Base-by-base conservation (phyloP, 2,113 vertebrate species). In the Erythrocercus mccallii region DNA sequence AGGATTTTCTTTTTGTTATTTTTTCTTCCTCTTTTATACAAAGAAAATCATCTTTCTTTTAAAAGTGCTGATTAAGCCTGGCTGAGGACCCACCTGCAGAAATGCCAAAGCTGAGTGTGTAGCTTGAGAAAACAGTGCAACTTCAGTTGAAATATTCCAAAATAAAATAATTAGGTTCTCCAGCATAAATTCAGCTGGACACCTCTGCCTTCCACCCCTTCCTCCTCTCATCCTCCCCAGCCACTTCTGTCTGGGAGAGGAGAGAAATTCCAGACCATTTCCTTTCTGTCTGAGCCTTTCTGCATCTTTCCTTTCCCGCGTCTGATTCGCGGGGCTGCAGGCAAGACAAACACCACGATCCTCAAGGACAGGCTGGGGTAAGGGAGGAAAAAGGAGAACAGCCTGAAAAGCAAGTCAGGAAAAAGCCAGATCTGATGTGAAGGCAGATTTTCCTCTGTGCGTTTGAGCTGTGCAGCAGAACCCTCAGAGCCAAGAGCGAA, bases 191-290 rank as follows among this genome's bases (percentile, higher is more conserved):
- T 37, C 35, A 56, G 58, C 70, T n/a, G 30, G 77, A 45, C 77
- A 61, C 60, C 71, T 35, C 53, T 85, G 66, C 6, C 45, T 91
- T 51, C 54, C 93, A 86, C 31, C 82, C 86, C 76, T 79, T 87
- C 74, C 72, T 91, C 21, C 84, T 87, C 27, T 72, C 71, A 18
- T 15, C 79, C 84, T 84, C 35, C 69, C 77, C 68, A 69, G 48
- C 33, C 82, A 25, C 16, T 35, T 45, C 80, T 90, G 60, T 9
- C 47, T 44, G 64, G 62, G 60, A 45, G n/a, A 91, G 65, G 31
- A 88, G 60, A 83, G 82, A 35, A 5, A 78, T 73, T 20, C 23
- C 53, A 65, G 42, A 22, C 2, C 22, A 2, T 19, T 50, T 62
- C 53, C n/a, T 23, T 30, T 45, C 80, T 80, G 66, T 4, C 64